These are phyloP conservation scores for Amiota minor DNA, from an alignment of 2,888 invertebrate species.

Conservation along the genomic window DNA sequence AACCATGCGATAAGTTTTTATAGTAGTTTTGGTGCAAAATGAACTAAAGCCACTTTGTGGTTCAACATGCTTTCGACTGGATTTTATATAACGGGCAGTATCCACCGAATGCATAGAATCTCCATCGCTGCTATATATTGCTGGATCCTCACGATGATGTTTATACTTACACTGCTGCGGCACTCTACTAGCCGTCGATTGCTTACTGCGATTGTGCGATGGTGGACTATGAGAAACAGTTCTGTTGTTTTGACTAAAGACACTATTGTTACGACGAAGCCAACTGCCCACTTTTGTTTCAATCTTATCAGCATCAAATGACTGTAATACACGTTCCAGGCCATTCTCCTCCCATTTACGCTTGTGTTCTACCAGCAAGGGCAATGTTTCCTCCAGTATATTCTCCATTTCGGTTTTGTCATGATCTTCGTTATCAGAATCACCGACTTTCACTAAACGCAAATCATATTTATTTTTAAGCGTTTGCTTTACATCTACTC, in stretches of 20 bases:
- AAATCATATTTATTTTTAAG: background rate
- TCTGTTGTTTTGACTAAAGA: constrained; percentile 41
- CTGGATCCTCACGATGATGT: background rate
- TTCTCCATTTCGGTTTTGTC: constrained; percentile 43
- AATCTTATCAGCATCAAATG: constrained; percentile 66
- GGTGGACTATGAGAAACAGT: background rate
- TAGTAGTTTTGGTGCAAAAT: constrained; percentile 55
- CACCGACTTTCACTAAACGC: background rate
- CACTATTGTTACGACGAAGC: constrained; percentile 61
- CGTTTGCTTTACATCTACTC: background rate
- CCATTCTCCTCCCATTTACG: constrained; percentile 66
- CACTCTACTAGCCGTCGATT: background rate
- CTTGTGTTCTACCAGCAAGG: constrained; percentile 61
- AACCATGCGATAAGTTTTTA: constrained; percentile 64
- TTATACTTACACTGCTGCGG: background rate
- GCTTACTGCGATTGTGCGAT: background rate
- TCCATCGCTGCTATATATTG: constrained; percentile 46
- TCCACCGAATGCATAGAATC: constrained; percentile 69
- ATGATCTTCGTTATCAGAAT: constrained; percentile 39
- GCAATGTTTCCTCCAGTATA: constrained; percentile 63
- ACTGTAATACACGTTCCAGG: constrained; percentile 61
- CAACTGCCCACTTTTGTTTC: constrained; percentile 66
- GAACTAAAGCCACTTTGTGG: constrained; percentile 26
- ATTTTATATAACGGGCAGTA: constrained; percentile 67
- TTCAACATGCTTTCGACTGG: constrained; percentile 52